These are phyloP conservation scores for Cetoscarus ocellatus DNA, from an alignment of 2,797 vertebrate genomes.

Conservation along the genomic window DNA sequence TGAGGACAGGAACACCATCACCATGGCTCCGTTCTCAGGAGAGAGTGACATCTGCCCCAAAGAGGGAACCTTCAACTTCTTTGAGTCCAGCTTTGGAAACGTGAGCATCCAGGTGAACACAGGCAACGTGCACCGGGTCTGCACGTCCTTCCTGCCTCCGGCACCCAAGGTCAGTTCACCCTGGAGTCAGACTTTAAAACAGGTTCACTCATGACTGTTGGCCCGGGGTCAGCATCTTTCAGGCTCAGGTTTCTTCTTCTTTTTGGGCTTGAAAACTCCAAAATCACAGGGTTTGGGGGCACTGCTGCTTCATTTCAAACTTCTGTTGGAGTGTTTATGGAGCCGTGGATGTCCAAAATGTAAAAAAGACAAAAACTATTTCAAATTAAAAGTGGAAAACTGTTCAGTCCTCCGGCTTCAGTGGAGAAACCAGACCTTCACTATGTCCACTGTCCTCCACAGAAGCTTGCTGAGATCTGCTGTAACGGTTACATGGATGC, in stretches of 20 bases:
- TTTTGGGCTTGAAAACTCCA: no score
- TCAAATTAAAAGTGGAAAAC: no score
- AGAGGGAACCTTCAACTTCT: conserved; percentile 84
- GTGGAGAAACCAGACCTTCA: not conserved
- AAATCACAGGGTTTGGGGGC: no score
- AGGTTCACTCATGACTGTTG: not conserved
- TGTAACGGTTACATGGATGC: conserved; percentile 90
- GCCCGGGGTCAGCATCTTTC: no score
- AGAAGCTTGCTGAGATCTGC: conserved; percentile 90
- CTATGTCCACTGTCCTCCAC: conserved; percentile 5
- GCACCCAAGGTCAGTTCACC: conserved; percentile 81
- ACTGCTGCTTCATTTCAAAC: no score
- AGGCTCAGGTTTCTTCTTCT: not conserved
- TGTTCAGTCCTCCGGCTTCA: no score
- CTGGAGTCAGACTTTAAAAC: no score
- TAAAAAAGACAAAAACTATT: no score
- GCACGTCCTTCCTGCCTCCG: conserved; percentile 85
- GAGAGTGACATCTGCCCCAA: conserved; percentile 93
- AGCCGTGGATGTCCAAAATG: no score
- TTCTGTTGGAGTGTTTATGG: no score
- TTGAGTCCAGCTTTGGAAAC: conserved; percentile 83
- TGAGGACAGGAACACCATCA: conserved; percentile 89
- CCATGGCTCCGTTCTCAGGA: conserved; percentile 90
- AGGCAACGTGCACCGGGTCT: conserved; percentile 85
- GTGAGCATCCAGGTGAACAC: conserved; percentile 87